Evolutionary conservation across 2,888 invertebrate genomes (phyloP), one percentile per base, ranked within the genome.

Genomic region (Smittia aterrima): DNA sequence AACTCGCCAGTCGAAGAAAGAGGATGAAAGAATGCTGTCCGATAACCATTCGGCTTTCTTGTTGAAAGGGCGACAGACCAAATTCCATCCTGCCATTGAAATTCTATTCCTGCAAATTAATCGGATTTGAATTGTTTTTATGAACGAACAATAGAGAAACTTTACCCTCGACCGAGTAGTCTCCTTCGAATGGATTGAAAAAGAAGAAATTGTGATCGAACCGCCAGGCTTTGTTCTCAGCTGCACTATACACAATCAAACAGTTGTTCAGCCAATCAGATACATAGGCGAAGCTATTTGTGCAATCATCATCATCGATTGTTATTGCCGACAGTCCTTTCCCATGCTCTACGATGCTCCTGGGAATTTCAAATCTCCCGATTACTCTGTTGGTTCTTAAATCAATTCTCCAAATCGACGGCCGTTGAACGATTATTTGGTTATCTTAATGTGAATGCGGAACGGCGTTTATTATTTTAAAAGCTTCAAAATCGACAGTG

Each of bases 1-100:
- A 72, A 72, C 24, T 72, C 72, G 22, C 24, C 53, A 16, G 13
- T n/a, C 77, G 78, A 83, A 58, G 90, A 87, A 87, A 93, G 86
- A 0, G 93, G 86, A 79, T 93, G 93, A 85, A 93, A 93, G 83
- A 88, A 92, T 0, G 90, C 86, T 0, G 85, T 85, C 70, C 88
- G 86, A 78, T 84, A 87, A 9, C 88, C 87, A 77, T 88, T 85
- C 18, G 70, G 53, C n/a, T 70, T 70, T 27, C 13, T 27, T 7
- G n/a, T 54, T 16, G 70, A 70, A 13, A 91, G 78, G 0, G 89
- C 88, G 1, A 90, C 80, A 75, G 92, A 92, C 81, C 93, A 92
- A 13, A 93, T 85, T 0, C 92, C 92, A 78, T 93, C 93, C 76
- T 87, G 88, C 92, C 92, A 93, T 79, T 70, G 70, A 53, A 70